Percentiles rank a stretch among this genome's conserved stretches.
Evolutionary conservation across 37 sponge, comb jelly and placozoan species (phyloP).

Genomic region (Diacarnus erythraeanus): DNA sequence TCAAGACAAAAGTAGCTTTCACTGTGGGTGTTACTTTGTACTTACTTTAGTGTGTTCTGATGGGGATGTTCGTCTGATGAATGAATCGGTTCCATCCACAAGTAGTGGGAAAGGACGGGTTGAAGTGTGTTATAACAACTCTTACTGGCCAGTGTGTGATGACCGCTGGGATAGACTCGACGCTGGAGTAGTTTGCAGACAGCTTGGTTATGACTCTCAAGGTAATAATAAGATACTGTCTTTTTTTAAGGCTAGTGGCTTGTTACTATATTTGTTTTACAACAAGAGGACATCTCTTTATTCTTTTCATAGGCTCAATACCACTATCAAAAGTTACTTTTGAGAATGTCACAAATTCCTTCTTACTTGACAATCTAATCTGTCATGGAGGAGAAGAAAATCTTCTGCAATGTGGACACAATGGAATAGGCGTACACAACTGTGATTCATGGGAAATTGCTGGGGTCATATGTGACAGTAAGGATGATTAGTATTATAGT

Average conservation of each 20-base stretch:
- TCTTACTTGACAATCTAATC: not conserved
- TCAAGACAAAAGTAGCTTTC: not conserved
- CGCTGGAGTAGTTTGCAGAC: slow-evolving; percentile 57
- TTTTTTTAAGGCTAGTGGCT: not conserved
- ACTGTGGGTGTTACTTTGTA: too few species aligned
- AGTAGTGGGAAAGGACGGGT: slow-evolving; percentile 17
- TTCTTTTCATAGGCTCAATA: not conserved
- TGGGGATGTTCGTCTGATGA: slow-evolving; percentile 27
- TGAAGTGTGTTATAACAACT: slow-evolving; percentile 28
- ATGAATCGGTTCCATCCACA: not conserved
- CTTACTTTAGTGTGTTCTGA: not conserved
- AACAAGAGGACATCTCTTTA: not conserved
- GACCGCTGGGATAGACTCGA: slow-evolving; percentile 37
- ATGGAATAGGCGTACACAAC: not conserved
- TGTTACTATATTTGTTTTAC: not conserved
- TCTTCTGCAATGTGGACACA: slow-evolving; percentile 1
- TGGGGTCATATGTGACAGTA: not conserved
- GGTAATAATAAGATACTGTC: not conserved
- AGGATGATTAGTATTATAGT: not conserved
- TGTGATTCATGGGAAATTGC: not conserved
- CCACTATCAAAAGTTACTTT: not conserved
- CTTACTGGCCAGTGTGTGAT: slow-evolving; percentile 22
- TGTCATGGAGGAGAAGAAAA: not conserved
- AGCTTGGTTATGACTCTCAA: slow-evolving; percentile 22
- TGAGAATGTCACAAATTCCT: not conserved